phyloP scores from a whole-genome alignment of 2,113 vertebrate species.

The Corythoichthys haematopterus region DNA sequence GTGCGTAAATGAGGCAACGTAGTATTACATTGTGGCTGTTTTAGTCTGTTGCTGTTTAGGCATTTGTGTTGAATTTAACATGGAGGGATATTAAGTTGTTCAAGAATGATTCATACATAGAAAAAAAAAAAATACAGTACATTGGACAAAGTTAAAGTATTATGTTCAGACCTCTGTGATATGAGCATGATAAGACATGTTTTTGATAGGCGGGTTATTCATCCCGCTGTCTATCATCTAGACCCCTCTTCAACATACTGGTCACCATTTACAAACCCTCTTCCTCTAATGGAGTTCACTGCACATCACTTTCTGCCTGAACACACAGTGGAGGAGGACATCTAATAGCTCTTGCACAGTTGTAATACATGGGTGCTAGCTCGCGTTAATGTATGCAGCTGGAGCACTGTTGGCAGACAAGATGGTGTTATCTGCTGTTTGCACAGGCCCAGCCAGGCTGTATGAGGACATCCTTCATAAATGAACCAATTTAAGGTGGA shows the following conservation, averaged over 20 bases:
- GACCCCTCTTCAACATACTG: not conserved
- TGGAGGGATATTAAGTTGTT: not conserved
- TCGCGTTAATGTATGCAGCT: slow-evolving; percentile 55
- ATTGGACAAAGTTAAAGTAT: no score
- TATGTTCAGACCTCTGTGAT: not conserved
- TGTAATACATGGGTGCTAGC: slow-evolving; percentile 59
- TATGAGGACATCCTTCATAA: slow-evolving; percentile 49
- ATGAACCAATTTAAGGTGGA: slow-evolving; percentile 52
- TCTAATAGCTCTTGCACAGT: slow-evolving; percentile 49
- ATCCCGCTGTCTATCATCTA: slow-evolving; percentile 22
- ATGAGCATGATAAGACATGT: no score
- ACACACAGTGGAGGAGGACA: slow-evolving; percentile 34
- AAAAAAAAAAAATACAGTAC: not conserved
- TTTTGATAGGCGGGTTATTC: slow-evolving; percentile 28
- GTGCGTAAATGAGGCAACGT: no score
- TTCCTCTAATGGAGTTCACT: slow-evolving; percentile 60
- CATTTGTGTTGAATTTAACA: slow-evolving; percentile 3
- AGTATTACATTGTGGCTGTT: slow-evolving; percentile 2
- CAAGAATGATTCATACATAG: not conserved
- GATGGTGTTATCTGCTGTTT: slow-evolving; percentile 43
- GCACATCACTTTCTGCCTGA: slow-evolving; percentile 52
- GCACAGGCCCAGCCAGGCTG: slow-evolving; percentile 48
- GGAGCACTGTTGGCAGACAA: slow-evolving; percentile 62
- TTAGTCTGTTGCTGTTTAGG: not conserved
- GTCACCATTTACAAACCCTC: slow-evolving; percentile 46